Evolutionary conservation across 2,113 vertebrate species (phyloP).

Genomic region (Seriola aureovittata): DNA sequence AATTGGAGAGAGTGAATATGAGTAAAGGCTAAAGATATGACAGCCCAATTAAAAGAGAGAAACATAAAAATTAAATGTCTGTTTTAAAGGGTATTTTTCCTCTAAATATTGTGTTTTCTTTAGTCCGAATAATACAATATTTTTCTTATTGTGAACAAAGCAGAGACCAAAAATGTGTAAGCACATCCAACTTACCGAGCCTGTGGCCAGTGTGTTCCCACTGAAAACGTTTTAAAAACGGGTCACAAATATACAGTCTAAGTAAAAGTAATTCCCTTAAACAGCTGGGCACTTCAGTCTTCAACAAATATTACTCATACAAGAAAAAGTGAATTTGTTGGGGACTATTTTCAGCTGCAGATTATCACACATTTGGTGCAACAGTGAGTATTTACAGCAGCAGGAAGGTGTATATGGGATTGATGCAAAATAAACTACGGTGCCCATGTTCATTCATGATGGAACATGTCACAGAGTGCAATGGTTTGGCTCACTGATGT

Average conservation of each 20-base stretch:
- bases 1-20: conserved; percentile 2
- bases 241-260: neutral
- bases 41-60: neutral
- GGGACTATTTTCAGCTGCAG: neutral
- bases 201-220: neutral
- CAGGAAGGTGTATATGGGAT: neutral
- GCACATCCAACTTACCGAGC: neutral
- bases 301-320: neutral
- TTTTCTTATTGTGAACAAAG: neutral
- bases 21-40: conserved; percentile 5
- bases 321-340: neutral
- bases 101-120: neutral
- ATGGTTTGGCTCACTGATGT: neutral
- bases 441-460: neutral
- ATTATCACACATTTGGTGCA: neutral
- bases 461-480: neutral
- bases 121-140: neutral
- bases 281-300: neutral
- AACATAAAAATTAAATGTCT: neutral
- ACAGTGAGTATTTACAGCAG: neutral
- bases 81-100: neutral
- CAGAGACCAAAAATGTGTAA: neutral
- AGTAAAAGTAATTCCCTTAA: neutral
- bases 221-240: neutral
- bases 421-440: neutral